Base-by-base conservation (phyloP, 1,140 invertebrate genomes). In the Asbolus verrucosus region DNA sequence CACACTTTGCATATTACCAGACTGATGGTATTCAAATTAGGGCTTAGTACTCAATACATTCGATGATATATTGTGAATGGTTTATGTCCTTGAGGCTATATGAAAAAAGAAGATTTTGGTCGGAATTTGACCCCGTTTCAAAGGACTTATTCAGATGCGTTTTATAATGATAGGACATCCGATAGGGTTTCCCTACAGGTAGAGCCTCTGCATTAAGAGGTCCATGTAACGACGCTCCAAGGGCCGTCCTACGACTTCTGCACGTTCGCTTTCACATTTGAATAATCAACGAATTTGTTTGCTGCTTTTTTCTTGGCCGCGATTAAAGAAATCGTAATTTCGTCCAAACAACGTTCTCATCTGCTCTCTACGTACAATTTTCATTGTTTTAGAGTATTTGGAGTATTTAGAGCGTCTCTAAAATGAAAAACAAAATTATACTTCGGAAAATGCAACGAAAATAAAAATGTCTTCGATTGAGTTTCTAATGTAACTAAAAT, bases 21-120 rank as follows among this genome's bases (percentile, higher is more conserved):
- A 54, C 39, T 36, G 66, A 24, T 60, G 36, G 59, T 68, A 68
- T 68, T 68, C 54, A 68, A 68, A 68, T 68, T 46, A 39, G 46
- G 41, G 50, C 66, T 36, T 54, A 54, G 38, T 9, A 31, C 30
- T 38, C 60, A 62, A 62, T 62, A 61, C 39, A 68, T 68, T 68
- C 66, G 66, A 68, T 61, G 66, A 68, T 68, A 68, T 68, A 68
- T 68, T 50, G 39, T 68, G 66, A 68, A 68, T 68, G 66, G 66
- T 59, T 46, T 43, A 43, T 43, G 66, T 68, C 66, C 66, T 68
- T 61, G 66, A 68, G 66, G 66, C 66, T 41, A 33, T 38, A 54
- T 54, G 21, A 68, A 68, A 68, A 68, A 61, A 68, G 66, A 54
- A 68, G 66, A 68, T 68, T 68, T 68, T 68, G 66, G 66, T 68